Base-by-base conservation (phyloP, 2,888 invertebrate species). In the Drosophila affinis region DNA sequence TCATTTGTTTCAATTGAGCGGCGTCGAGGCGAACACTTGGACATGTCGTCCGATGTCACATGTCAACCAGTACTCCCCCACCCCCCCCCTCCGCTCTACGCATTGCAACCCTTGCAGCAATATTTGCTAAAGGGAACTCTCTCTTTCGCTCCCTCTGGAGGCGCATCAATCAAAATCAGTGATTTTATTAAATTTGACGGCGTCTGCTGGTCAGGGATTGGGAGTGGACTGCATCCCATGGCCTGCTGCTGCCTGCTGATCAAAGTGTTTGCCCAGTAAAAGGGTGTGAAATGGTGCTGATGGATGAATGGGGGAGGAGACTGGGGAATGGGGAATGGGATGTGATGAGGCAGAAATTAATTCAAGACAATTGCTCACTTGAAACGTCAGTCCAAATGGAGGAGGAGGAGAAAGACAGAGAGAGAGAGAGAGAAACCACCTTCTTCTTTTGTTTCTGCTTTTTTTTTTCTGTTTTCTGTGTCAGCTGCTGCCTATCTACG, bases 171-270 rank as follows among this genome's bases (percentile, higher is more conserved):
- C 90, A 90, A 91, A 90, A 90, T 89, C 90, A 85, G 83, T 83
- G 89, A 89, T 86, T 91, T 91, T 88, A 90, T 90, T 90, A 90
- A 91, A 88, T 90, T 90, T 90, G 90, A 90, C 91, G 91, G 63
- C 86, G 88, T 81, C 88, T 81, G 81, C 86, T 81, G 87, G 87
- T 39, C 39, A n/a, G 29, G 7, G 7, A 29, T 2, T 29, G 29
- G 29, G 7, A 39, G 39, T 39, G n/a, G n/a, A 39, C 39, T 39
- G 39, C 39, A 39, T 39, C 14, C 39, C n/a, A 39, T 39, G 14
- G 39, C 39, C 39, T 39, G 39, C 39, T 39, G 34, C 34, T 34
- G 34, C 34, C 34, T 34, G 39, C n/a, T 81, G 73, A 87, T 88
- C 71, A 86, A 86, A 87, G 72, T 84, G 89, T 84, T 83, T 88